phyloP scores from a whole-genome alignment of 2,797 vertebrate species.

The Enteromius fasciolatus region DNA sequence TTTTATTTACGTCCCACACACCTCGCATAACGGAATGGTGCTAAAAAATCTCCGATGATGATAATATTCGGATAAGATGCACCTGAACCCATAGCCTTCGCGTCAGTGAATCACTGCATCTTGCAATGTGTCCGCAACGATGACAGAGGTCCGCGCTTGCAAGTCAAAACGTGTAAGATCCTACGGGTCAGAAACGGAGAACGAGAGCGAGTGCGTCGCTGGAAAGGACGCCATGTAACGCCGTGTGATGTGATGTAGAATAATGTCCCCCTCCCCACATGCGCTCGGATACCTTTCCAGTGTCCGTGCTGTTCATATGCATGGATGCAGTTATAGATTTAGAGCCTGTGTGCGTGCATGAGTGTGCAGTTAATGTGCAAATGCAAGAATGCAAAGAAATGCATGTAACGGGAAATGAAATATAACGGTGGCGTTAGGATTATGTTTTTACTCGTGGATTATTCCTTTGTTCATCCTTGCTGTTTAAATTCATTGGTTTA shows the following conservation, averaged over 20 bases:
- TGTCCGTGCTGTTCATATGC: constrained; percentile 71
- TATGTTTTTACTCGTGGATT: constrained; percentile 20
- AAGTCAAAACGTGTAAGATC: constrained; percentile 6
- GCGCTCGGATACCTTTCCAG: constrained; percentile 68
- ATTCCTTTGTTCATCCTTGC: constrained; percentile 29
- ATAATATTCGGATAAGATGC: constrained; percentile 60
- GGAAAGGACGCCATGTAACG: constrained; percentile 71
- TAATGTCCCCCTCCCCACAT: constrained; percentile 75
- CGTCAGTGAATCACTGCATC: constrained; percentile 51
- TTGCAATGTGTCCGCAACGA: constrained; percentile 28
- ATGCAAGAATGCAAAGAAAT: background rate
- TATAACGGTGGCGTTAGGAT: constrained; percentile 22
- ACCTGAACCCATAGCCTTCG: constrained; percentile 71
- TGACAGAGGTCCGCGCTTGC: constrained; percentile 25
- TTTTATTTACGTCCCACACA: constrained; percentile 60
- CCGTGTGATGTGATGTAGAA: constrained; percentile 77
- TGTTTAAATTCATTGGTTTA: background rate
- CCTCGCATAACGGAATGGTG: constrained; percentile 60
- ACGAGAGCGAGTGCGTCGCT: constrained; percentile 58
- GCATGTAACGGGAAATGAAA: background rate
- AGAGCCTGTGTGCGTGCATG: background rate
- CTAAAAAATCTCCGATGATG: constrained; percentile 59
- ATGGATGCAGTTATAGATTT: constrained; percentile 31
- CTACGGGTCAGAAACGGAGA: constrained; percentile 43
- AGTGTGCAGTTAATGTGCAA: background rate